phyloP scores from a whole-genome alignment of 2,888 invertebrate genomes.

The Smittia sp. region DNA sequence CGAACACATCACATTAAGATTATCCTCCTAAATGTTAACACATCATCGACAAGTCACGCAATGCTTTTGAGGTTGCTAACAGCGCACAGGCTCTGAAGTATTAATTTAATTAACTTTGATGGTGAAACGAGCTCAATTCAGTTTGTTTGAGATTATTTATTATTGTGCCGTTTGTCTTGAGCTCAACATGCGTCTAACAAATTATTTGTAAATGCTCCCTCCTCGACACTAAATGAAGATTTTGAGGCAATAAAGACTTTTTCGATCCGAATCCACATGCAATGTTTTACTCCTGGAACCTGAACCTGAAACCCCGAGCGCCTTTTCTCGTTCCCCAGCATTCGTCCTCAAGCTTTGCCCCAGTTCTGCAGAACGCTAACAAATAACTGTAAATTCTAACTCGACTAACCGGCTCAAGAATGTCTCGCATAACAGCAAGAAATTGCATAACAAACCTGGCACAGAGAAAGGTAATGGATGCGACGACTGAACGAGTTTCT shows the following conservation, averaged over 20 bases:
- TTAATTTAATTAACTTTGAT: conserved; percentile 8
- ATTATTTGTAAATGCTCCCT: background rate
- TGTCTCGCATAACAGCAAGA: conserved; percentile 1
- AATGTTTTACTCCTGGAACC: background rate
- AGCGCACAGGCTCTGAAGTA: background rate
- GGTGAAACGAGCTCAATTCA: background rate
- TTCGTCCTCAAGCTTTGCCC: background rate
- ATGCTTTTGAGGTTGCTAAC: background rate
- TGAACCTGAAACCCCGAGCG: background rate
- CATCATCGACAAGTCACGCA: background rate
- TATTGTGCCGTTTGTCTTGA: background rate
- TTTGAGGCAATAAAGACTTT: background rate
- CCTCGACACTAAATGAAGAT: background rate
- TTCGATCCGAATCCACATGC: background rate
- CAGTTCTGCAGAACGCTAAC: conserved; percentile 38
- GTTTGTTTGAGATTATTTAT: background rate
- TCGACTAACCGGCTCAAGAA: conserved; percentile 30
- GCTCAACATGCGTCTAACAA: background rate
- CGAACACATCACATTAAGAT: background rate
- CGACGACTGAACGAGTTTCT: background rate
- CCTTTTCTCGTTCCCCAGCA: background rate
- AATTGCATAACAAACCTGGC: conserved; percentile 22
- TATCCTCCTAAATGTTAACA: background rate
- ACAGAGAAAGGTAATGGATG: conserved; percentile 24
- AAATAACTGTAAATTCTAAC: conserved; percentile 41